Base-by-base conservation (phyloP, 2,888 invertebrate genomes). In the Pherbina coryleti region DNA sequence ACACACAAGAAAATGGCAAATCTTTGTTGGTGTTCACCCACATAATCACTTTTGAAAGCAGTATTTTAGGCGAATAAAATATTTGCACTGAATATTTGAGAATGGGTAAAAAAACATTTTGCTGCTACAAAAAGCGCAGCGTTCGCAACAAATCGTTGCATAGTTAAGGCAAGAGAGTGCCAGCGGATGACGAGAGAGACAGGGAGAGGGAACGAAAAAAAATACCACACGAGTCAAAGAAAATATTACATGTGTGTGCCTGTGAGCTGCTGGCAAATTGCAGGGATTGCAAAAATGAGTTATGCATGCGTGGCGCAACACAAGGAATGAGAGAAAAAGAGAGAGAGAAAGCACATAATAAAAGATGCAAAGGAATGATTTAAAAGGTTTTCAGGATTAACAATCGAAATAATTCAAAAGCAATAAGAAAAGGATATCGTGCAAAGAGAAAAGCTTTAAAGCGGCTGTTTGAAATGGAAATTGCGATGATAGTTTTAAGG, bases 251-350 rank as follows among this genome's bases (percentile, higher is more conserved):
- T 75, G 44, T 44, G n/a, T n/a, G 44, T 44, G 44, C 44, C 44
- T 67, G 37, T 62, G 62, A 44, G 62, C 70, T 64, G 69, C 62
- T 75, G 64, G 79, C 77, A 79, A 77, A 77, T 79, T 79, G 79
- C 79, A 72, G 49, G 67, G 77, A 79, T 79, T 78, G 79, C 79
- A 75, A 79, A 75, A 73, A 79, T 79, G 79, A 79, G 71, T 76
- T 77, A 79, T 77, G 70, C 67, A 22, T 62, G 37, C 31, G 60
- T 66, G 17, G 7, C n/a, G 31, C 44, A 60, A 25, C 25, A n/a
- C 44, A 66, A n/a, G n/a, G n/a, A n/a, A n/a, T n/a, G n/a, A n/a
- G n/a, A n/a, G n/a, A n/a, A n/a, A n/a, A 72, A 75, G n/a, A 14
- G 25, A 60, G 8, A 5, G 31, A 60, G 44, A 14, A 70, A 11